Evolutionary conservation across 2,113 vertebrate species (phyloP), one percentile per base, ranked within the genome.

Genomic region (Leptodactylus fuscus): DNA sequence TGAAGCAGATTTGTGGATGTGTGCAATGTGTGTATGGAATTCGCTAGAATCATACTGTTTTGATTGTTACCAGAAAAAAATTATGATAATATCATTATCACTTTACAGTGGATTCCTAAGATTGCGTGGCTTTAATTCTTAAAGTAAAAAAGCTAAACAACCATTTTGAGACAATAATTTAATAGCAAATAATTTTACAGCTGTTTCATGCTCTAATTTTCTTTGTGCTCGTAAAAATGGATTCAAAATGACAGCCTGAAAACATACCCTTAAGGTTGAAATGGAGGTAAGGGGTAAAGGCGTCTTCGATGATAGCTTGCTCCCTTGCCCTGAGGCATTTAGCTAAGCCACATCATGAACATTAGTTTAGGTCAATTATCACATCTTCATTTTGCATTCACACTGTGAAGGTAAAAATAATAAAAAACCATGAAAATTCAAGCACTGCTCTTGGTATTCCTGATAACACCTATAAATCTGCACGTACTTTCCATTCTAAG

Each of bases 391-490:
- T 70, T 36, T 38, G 18, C 34, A 70, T 38, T 70, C 18, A 70
- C 12, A 22, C 67, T 70, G 67, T 38, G 1, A 70, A 38, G 3
- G 34, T 38, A 36, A 36, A 62, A 29, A 4, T n/a, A n/a, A n/a
- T n/a, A n/a, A n/a, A 58, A 67, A 69, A 71, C n/a, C 22, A 24
- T 46, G 22, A 74, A 44, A 44, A 74, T 46, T 44, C 70, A 74
- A 11, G 5, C 12, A 13, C 8, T 18, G 36, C 9, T 71, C 36
- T 38, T 36, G 69, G 9, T 71, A n/a, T 71, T 11, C 44, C 3
- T 71, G 44, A 71, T 41, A 20, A 32, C 36, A 32, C 32, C 38
- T 38, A 38, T 38, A 36, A 36, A 70, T 74, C 38, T 46, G 18
- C 1, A 74, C 70, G 24, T 74, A 24, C 10, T 7, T 74, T 71